Conservation (phyloP, 2,888 invertebrate genomes). For the Sarcophaga variegata region DNA sequence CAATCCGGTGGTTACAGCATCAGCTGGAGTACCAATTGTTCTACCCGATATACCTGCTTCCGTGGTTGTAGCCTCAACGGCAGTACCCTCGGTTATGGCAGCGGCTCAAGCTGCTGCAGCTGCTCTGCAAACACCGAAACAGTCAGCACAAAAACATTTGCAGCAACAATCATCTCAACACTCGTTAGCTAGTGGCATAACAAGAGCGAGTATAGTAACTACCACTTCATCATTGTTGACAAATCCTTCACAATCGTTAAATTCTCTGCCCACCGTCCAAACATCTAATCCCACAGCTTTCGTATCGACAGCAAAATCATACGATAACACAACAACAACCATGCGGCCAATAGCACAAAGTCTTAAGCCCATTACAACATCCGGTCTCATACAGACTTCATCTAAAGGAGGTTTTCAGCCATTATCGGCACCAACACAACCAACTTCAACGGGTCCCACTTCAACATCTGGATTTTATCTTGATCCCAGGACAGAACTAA, state of each 20-base stretch:
- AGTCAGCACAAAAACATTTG: constrained; percentile 55
- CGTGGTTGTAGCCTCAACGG: constrained; percentile 75
- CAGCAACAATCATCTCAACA: constrained; percentile 40
- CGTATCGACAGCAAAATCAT: constrained; percentile 63
- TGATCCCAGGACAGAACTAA: constrained; percentile 71
- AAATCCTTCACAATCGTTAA: constrained; percentile 53
- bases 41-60: constrained; percentile 78
- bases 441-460: constrained; percentile 43
- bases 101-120: constrained; percentile 72
- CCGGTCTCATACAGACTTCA: constrained; percentile 29
- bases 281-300: constrained; percentile 55
- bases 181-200: constrained; percentile 31
- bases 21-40: constrained; percentile 75
- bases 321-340: constrained; percentile 65
- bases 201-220: constrained; percentile 35
- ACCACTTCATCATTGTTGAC: constrained; percentile 32
- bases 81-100: constrained; percentile 72
- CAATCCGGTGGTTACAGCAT: constrained; percentile 45
- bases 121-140: constrained; percentile 71
- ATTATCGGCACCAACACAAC: constrained; percentile 38
- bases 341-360: constrained; percentile 61
- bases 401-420: constrained; percentile 62
- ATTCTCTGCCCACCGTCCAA: constrained; percentile 27
- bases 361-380: constrained; percentile 52
- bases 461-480: constrained; percentile 71